These are phyloP conservation scores for Hyperoplus lanceolatus DNA, from an alignment of 2,797 vertebrate species.

Conservation along the genomic window DNA sequence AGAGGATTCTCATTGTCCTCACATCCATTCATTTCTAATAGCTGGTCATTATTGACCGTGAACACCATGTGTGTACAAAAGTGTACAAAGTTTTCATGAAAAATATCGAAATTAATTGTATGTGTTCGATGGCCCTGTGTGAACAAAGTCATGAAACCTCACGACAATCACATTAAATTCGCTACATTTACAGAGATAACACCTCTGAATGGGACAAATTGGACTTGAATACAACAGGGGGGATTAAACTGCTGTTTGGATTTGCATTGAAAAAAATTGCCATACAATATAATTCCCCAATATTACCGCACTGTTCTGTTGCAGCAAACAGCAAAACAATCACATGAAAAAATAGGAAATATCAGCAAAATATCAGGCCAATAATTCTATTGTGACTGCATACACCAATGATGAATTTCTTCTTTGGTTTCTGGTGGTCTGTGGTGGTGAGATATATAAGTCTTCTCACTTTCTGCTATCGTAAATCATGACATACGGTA, in stretches of 20 bases:
- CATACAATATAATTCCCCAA: background rate
- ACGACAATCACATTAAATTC: too few relatives aligned
- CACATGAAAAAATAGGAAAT: background rate
- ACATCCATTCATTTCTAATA: too few relatives aligned
- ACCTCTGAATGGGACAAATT: too few relatives aligned
- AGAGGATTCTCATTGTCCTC: too few relatives aligned
- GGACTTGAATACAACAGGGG: too few relatives aligned
- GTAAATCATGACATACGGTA: constrained; percentile 61
- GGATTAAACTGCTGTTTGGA: constrained; percentile 8
- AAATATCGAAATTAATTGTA: too few relatives aligned
- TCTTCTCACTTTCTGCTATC: constrained; percentile 55
- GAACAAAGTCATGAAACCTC: too few relatives aligned
- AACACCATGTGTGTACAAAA: too few relatives aligned
- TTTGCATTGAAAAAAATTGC: background rate
- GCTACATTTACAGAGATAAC: too few relatives aligned
- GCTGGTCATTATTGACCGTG: too few relatives aligned
- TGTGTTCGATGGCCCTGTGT: too few relatives aligned
- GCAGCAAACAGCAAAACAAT: background rate
- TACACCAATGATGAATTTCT: constrained; percentile 39
- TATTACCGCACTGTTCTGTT: background rate
- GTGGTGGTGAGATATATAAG: constrained; percentile 69
- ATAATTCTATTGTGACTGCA: background rate
- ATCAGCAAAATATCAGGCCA: constrained; percentile 23
- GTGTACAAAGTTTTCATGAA: too few relatives aligned
- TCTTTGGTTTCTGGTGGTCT: constrained; percentile 57